Conservation (phyloP, 2,888 invertebrate genomes). For the Athetis lepigone region DNA sequence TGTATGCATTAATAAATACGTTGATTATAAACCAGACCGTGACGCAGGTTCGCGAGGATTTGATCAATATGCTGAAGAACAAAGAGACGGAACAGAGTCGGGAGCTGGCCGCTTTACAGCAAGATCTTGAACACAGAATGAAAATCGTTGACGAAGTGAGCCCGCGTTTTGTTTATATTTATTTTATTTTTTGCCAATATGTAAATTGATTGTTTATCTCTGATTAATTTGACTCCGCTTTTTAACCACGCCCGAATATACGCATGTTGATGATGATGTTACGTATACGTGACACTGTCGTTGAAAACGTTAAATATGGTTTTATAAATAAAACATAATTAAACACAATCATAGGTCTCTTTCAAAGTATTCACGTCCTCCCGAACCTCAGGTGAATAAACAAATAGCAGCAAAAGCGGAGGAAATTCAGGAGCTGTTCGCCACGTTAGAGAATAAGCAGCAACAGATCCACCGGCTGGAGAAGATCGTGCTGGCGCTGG, state of each 20-base stretch:
- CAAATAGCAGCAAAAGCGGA: constrained; percentile 88
- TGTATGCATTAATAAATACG: constrained; percentile 1
- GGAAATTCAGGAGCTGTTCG: constrained; percentile 88
- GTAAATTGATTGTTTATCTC: too few relatives aligned
- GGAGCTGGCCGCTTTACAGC: constrained; percentile 81
- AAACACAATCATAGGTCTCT: background rate
- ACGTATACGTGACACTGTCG: too few relatives aligned
- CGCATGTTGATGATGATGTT: too few relatives aligned
- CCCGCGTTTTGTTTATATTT: constrained; percentile 55
- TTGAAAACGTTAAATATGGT: too few relatives aligned
- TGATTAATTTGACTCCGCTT: too few relatives aligned
- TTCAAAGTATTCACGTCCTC: too few relatives aligned
- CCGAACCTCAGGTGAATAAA: constrained; percentile 85
- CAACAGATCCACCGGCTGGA: constrained; percentile 90
- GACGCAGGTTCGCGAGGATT: constrained; percentile 90
- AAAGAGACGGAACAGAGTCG: constrained; percentile 89
- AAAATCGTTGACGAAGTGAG: constrained; percentile 88
- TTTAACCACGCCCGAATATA: too few relatives aligned
- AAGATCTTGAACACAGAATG: constrained; percentile 86
- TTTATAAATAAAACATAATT: too few relatives aligned
- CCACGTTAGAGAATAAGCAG: constrained; percentile 89
- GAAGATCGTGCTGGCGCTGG: constrained; percentile 89
- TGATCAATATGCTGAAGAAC: constrained; percentile 91
- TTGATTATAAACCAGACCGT: constrained; percentile 37
- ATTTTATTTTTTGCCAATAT: background rate